Evolutionary conservation across 2,113 vertebrate species (phyloP).

Genomic region (Ptilorrhoa leucosticta): DNA sequence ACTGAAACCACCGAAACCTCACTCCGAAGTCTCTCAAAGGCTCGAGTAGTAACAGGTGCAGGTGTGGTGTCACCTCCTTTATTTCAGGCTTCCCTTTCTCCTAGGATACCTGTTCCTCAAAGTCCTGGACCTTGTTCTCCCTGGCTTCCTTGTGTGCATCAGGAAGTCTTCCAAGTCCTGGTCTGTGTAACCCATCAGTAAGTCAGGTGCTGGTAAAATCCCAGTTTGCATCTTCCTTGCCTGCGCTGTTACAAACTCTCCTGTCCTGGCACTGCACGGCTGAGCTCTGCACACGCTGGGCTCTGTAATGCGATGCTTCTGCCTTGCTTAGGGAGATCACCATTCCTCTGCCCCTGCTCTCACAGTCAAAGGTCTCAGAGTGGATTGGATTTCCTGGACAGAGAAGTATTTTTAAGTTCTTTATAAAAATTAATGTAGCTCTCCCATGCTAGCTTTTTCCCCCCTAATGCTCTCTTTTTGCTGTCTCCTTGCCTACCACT

Average conservation of each 20-base stretch:
- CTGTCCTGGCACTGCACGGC: rapidly evolving
- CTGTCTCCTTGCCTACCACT: background rate
- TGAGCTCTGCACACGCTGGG: rapidly evolving
- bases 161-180: background rate
- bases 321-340: background rate
- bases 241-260: rapidly evolving
- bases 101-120: background rate
- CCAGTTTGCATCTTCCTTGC: background rate
- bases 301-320: rapidly evolving
- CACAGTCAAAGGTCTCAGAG: background rate
- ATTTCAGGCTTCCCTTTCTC: background rate
- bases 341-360: background rate
- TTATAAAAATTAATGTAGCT: background rate
- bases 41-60: background rate
- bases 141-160: background rate
- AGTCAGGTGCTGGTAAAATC: background rate
- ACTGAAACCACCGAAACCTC: background rate
- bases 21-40: background rate
- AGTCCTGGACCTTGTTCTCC: background rate
- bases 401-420: background rate
- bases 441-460: background rate
- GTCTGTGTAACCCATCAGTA: background rate
- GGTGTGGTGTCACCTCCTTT: background rate
- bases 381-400: background rate
- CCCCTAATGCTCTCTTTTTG: background rate